Conservation (phyloP, 2,888 invertebrate genomes). For the Ceraclea dissimilis region DNA sequence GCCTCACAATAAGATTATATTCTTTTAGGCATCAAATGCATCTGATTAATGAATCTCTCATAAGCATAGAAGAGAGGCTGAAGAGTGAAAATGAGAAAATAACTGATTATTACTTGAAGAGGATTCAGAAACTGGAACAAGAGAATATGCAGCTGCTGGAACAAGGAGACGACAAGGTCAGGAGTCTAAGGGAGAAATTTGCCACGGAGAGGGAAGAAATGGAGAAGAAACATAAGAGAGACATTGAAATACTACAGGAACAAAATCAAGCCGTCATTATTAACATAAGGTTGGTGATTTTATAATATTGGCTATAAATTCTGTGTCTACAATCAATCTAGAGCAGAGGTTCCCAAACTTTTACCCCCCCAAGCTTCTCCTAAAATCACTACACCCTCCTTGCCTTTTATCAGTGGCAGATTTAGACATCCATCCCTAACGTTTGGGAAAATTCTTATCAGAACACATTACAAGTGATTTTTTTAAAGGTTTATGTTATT, state of each 20-base stretch:
- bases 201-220: conserved; percentile 37
- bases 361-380: too few species aligned
- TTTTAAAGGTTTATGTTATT: too few species aligned
- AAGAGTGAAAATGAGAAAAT: conserved; percentile 51
- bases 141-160: conserved; percentile 42
- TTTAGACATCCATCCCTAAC: too few species aligned
- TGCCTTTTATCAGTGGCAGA: too few species aligned
- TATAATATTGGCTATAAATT: not conserved
- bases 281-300: conserved; percentile 41
- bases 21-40: conserved; percentile 49
- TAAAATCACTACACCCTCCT: too few species aligned
- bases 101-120: conserved; percentile 44
- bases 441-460: too few species aligned
- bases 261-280: conserved; percentile 50
- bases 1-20: not conserved
- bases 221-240: conserved; percentile 45
- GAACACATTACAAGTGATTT: too few species aligned
- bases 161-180: conserved; percentile 33
- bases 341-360: too few species aligned
- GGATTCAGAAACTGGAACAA: conserved; percentile 46
- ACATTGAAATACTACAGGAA: conserved; percentile 39
- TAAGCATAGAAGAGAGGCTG: conserved; percentile 51
- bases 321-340: not conserved
- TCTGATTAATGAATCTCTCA: conserved; percentile 49
- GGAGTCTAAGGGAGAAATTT: conserved; percentile 30